phyloP scores from a whole-genome alignment of 2,113 vertebrate genomes.

The Tragulus kanchil region DNA sequence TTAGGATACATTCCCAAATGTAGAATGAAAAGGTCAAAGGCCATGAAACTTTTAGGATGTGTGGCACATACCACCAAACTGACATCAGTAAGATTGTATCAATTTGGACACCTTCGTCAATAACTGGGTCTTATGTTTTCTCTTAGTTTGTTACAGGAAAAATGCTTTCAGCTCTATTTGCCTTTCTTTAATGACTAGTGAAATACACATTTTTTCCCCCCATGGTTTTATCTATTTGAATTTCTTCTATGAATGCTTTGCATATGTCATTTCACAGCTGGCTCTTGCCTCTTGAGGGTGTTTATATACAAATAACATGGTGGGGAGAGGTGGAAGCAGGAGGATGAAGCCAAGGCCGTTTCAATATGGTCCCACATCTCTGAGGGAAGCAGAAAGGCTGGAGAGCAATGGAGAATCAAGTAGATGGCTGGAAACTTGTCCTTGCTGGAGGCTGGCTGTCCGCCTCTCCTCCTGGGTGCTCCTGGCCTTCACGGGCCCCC shows the following conservation, averaged over 20 bases:
- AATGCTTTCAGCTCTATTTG: not conserved
- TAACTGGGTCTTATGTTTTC: not conserved
- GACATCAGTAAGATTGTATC: not conserved
- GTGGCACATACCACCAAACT: not conserved
- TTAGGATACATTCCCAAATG: conserved; percentile 25
- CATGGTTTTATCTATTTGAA: conserved; percentile 22
- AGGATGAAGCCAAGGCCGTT: conserved; percentile 6
- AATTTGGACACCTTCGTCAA: conserved; percentile 34
- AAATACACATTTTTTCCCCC: not conserved
- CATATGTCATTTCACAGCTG: conserved; percentile 35
- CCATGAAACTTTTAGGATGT: not conserved
- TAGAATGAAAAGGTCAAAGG: conserved; percentile 53
- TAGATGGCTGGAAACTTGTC: conserved; percentile 37
- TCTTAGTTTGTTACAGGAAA: conserved; percentile 7
- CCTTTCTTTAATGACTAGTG: conserved; percentile 63
- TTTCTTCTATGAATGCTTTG: conserved; percentile 56
- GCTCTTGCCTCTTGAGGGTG: conserved; percentile 15
- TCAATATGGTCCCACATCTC: not conserved
- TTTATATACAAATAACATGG: conserved; percentile 48
- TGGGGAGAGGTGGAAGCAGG: not conserved
- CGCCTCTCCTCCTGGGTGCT: conserved; percentile 12
- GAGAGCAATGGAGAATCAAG: not conserved
- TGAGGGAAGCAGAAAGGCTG: conserved; percentile 13
- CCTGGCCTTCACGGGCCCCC: not conserved
- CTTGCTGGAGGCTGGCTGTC: not conserved